A percentile compares a stretch with the other conserved stretches of the same genome.
phyloP scores from a whole-genome alignment of 2,888 invertebrate species.

The Syrphus vitripennis region DNA sequence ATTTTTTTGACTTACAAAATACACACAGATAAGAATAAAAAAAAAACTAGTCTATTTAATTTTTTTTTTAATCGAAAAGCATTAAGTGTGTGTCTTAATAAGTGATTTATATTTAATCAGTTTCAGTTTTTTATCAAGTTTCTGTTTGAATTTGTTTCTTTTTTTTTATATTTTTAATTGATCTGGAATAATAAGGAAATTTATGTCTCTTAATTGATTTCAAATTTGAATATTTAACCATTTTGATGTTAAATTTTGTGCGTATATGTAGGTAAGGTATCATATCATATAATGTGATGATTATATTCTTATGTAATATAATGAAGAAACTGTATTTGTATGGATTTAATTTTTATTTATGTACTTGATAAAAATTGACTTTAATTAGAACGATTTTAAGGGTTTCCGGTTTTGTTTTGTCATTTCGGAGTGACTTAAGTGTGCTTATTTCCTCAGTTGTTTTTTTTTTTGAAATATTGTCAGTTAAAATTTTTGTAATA shows the following conservation, averaged over 20 bases:
- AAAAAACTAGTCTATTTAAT: conserved; percentile 2
- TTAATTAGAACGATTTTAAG: neutral
- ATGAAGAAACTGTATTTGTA: neutral
- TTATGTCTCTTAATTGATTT: conserved; percentile 14
- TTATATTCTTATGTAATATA: neutral
- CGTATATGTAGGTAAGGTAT: neutral
- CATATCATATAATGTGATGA: neutral
- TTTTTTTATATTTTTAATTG: conserved; percentile 9
- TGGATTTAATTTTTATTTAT: neutral
- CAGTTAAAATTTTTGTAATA: neutral
- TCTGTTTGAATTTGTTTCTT: neutral
- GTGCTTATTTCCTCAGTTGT: neutral
- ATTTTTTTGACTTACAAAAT: conserved; percentile 11
- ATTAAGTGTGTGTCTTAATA: conserved; percentile 6
- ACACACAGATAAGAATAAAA: neutral
- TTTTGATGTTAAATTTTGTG: neutral
- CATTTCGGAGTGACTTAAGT: neutral
- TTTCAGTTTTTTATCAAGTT: conserved; percentile 7
- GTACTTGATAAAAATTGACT: neutral
- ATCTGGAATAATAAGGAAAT: conserved; percentile 24
- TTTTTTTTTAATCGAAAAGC: neutral
- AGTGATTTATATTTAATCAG: conserved; percentile 30
- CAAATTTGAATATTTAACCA: neutral
- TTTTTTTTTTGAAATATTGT: neutral
- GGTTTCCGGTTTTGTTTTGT: neutral